Base-by-base conservation (phyloP, 1,140 invertebrate species). In the Grapholita molesta region DNA sequence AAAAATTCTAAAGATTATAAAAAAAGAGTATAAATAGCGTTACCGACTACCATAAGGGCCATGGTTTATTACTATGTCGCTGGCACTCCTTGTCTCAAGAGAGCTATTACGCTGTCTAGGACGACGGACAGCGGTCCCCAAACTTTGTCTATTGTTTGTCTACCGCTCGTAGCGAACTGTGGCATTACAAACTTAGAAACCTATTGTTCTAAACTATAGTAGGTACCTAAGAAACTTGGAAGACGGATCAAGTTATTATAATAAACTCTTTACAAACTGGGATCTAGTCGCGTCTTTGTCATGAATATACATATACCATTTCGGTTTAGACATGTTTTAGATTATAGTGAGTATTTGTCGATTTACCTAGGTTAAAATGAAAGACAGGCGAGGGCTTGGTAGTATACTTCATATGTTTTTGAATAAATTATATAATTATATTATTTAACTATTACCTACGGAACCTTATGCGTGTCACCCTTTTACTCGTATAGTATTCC, bases 71-170 rank as follows among this genome's bases (percentile, higher is more conserved):
- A 42, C 38, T 42, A 42, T 48, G 42, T 3, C 42, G 24, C 53
- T 28, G 53, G n/a, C 53, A 23, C 53, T 8, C 42, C 23, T 28
- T 25, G 24, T 57, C 53, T 57, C 53, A 28, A 57, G 53, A 28
- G 53, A 57, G 21, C 53, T 15, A 64, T 64, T 64, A 33, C 61
- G n/a, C 11, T 33, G 28, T 64, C 25, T 64, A 64, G 61, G 28
- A 11, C 55, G 55, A 23, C 61, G 61, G 61, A 35, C 61, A 35
- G 61, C 61, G 61, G 15, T 8, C 32, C 11, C 61, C 28, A 64
- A 64, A 64, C 28, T 64, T 64, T 32, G 28, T 23, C 61, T 35
- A 32, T 64, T 64, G 61, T 64, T 64, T 64, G 61, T 64, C 15
- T 11, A 64, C 61, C 21, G 28, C 23, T 18, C 25, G 15, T 15